Base-by-base conservation (phyloP, 2,797 vertebrate genomes). In the Aldrovandia affinis region DNA sequence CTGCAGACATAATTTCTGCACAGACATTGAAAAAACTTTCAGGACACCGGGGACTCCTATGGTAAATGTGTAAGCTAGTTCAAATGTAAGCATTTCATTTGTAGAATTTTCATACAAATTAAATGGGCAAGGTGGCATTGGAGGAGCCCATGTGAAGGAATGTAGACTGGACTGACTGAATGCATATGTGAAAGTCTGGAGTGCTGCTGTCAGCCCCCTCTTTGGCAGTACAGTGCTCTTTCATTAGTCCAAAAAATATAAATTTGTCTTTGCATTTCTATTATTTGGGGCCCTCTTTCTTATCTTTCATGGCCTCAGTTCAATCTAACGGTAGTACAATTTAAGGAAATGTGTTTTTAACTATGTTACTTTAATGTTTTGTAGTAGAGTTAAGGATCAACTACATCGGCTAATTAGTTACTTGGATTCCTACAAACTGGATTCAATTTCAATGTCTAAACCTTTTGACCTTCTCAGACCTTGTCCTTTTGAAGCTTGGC, bases 401-500 rank as follows among this genome's bases (percentile, higher is more conserved):
- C 30, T 28, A 4, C 63, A 33, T 15, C 4, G 30, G 5, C 30
- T 22, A 28, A 68, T 33, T 42, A 39, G 15, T 1, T 6, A 20
- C 39, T 3, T 47, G 39, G 70, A 44, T 70, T 15, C 65, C 30
- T 70, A 70, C 65, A 4, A 44, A 25, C 0, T 25, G 3, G 20
- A 47, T 75, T 75, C 39, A 8, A 10, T n/a, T 4, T 55, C 54
- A 28, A 36, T 79, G 78, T 55, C 47, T 52, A 3, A 15, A 88
- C 80, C 75, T 2, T 77, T 25, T 90, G 83, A 90, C 90, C 90
- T 84, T 84, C 1, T 78, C 57, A 90, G 75, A 85, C 86, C 87
- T 80, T 89, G 91, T 89, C 89, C 89, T 90, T 91, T 70, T 86
- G 82, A 59, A 87, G 84, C 86, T 85, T 8, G 63, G 80, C 88